Evolutionary conservation across 2,888 invertebrate genomes (phyloP).

Genomic region (Nebria salina): DNA sequence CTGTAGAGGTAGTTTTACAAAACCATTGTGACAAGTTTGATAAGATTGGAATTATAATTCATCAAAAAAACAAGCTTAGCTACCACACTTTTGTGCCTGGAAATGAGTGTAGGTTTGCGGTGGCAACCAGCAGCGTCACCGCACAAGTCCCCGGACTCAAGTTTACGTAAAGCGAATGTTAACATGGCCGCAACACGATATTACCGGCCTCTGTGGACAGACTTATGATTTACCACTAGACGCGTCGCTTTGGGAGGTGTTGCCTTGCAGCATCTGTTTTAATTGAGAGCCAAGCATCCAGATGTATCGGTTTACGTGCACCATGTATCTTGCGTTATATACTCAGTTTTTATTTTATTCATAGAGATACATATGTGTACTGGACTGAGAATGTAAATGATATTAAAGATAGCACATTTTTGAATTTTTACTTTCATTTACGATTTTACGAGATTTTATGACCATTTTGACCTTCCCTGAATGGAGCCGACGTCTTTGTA

Average conservation of each 20-base stretch:
- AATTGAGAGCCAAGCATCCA: constrained; percentile 15
- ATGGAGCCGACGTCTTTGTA: too few species aligned
- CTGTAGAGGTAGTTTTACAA: not conserved
- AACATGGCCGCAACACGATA: constrained; percentile 52
- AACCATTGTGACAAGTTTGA: not conserved
- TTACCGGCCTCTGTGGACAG: constrained; percentile 50
- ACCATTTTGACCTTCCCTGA: too few species aligned
- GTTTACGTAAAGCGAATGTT: constrained; percentile 47
- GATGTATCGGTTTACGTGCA: constrained; percentile 12
- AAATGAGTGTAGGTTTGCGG: not conserved
- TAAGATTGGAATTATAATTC: not conserved
- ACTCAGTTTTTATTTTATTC: not conserved
- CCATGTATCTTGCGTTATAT: not conserved
- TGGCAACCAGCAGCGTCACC: not conserved
- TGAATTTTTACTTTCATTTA: not conserved
- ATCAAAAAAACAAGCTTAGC: not conserved
- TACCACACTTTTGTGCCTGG: not conserved
- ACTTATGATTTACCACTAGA: constrained; percentile 50
- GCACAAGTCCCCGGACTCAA: constrained; percentile 32
- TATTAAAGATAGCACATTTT: not conserved
- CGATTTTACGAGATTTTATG: too few species aligned
- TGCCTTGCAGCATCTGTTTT: constrained; percentile 38
- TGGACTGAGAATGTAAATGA: not conserved
- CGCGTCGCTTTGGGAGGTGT: constrained; percentile 49
- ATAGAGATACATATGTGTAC: not conserved